phyloP scores from a whole-genome alignment of 2,113 vertebrate genomes.

The Brachyhypopomus gauderio region DNA sequence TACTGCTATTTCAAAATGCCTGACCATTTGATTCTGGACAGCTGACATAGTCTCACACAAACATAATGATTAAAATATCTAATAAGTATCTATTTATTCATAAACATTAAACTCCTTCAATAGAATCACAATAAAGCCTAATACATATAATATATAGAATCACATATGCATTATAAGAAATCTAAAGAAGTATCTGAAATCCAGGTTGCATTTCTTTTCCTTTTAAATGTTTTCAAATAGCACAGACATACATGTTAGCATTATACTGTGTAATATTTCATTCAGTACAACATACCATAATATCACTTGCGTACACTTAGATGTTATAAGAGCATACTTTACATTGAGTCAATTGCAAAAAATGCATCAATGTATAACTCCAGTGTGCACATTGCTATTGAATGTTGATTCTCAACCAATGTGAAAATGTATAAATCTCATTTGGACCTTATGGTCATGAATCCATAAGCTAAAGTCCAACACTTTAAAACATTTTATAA shows the following conservation, averaged over 20 bases:
- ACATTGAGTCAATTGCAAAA: constrained; percentile 52
- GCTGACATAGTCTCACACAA: background rate
- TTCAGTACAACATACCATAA: constrained; percentile 58
- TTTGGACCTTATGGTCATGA: background rate
- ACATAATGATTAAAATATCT: background rate
- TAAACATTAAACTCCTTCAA: constrained; percentile 13
- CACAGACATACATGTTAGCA: constrained; percentile 60
- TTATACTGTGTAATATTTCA: constrained; percentile 58
- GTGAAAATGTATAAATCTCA: background rate
- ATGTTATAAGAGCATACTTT: constrained; percentile 56
- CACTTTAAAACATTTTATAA: constrained; percentile 1
- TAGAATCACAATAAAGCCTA: constrained; percentile 31
- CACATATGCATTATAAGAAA: constrained; percentile 61
- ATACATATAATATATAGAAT: constrained; percentile 47
- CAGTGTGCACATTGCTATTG: constrained; percentile 50
- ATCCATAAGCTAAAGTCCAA: background rate
- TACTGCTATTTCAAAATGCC: background rate
- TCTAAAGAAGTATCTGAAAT: constrained; percentile 54
- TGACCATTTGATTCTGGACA: background rate
- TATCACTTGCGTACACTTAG: constrained; percentile 56
- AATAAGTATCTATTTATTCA: constrained; percentile 23
- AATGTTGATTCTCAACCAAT: constrained; percentile 51
- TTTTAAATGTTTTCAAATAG: constrained; percentile 48
- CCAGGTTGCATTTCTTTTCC: background rate
- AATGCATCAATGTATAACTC: constrained; percentile 47